Conservation (phyloP, 2,888 invertebrate species). For the Chloromyia formosa region DNA sequence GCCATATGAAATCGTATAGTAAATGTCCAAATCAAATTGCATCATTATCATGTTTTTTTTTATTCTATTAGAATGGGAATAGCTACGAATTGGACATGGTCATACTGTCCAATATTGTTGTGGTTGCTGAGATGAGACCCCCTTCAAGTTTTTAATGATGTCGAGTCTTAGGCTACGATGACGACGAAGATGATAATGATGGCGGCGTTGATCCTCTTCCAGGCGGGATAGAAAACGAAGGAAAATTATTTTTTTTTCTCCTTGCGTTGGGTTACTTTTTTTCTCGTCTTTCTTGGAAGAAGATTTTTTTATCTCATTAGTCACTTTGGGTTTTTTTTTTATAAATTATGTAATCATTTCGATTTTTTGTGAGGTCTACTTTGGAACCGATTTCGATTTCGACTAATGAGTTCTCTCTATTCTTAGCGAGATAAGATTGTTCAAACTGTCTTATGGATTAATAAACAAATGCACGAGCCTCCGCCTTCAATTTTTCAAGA, state of each 20-base stretch:
- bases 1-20: no score
- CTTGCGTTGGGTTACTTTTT: background rate
- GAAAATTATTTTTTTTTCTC: conserved; percentile 30
- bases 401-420: conserved; percentile 36
- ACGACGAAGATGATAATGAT: conserved; percentile 12
- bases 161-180: conserved; percentile 12
- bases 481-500: no score
- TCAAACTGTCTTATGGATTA: no score
- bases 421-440: no score
- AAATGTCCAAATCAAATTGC: background rate
- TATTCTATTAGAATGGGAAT: background rate
- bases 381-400: conserved; percentile 19
- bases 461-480: no score
- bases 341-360: conserved; percentile 41
- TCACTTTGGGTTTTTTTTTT: conserved; percentile 23
- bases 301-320: conserved; percentile 18
- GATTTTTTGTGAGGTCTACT: background rate
- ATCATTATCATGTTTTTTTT: background rate
- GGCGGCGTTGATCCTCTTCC: conserved; percentile 7
- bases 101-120: background rate
- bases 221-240: conserved; percentile 8
- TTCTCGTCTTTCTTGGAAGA: background rate
- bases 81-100: conserved; percentile 21
- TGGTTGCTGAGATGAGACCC: background rate
- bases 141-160: conserved; percentile 37